Percentiles rank a stretch among this genome's conserved stretches.
phyloP scores from a whole-genome alignment of 30 jellyfish, hydroid and myxozoan genomes.

The Turritopsis dohrnii region DNA sequence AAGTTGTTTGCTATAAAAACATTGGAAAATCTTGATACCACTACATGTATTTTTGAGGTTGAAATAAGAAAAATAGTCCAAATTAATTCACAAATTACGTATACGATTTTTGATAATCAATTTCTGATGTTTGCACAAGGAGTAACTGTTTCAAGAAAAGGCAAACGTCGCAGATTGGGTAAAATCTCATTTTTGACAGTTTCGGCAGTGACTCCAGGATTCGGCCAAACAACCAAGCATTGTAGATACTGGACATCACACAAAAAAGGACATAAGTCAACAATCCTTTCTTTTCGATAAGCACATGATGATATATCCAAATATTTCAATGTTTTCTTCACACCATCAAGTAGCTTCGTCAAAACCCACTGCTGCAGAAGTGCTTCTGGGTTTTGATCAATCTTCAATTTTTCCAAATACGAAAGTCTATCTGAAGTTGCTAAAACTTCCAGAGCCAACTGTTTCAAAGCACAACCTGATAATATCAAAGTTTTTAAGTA shows the following conservation, averaged over 20 bases:
- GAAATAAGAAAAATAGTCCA: background rate
- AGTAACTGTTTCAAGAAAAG: background rate
- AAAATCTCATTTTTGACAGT: constrained; percentile 7
- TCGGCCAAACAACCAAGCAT: constrained; percentile 25
- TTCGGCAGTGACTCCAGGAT: constrained; percentile 14
- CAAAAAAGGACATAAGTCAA: constrained; percentile 4
- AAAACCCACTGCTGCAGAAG: background rate
- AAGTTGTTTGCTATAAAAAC: too few species aligned
- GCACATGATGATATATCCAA: constrained; percentile 23
- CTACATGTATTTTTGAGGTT: background rate
- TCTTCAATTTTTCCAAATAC: constrained; percentile 18
- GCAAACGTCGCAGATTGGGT: background rate
- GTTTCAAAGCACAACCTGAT: constrained; percentile 11
- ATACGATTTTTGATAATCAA: too few species aligned
- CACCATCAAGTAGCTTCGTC: background rate
- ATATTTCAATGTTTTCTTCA: background rate
- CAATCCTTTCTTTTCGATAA: background rate
- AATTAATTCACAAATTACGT: too few species aligned
- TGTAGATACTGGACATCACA: background rate
- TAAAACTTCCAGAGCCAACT: background rate
- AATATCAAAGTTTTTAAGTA: constrained; percentile 9
- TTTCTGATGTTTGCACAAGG: background rate
- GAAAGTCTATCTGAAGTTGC: background rate
- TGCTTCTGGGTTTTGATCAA: constrained; percentile 13
- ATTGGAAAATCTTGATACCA: background rate